Evolutionary conservation across 1,140 invertebrate genomes (phyloP), one percentile per base, ranked within the genome.

Genomic region (Hormaphis cornu): DNA sequence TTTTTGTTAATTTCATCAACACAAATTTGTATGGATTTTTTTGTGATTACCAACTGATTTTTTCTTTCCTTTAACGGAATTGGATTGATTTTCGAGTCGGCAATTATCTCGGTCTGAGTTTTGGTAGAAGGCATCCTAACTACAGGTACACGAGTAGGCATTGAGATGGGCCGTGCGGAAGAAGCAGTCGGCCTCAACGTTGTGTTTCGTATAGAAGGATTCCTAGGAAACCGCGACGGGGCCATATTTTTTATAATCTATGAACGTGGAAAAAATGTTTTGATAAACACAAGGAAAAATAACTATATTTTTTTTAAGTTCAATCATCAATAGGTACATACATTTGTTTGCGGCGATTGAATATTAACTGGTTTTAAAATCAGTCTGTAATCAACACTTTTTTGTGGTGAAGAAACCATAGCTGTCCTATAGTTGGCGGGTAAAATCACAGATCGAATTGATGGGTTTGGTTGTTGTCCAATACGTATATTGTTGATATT

Each of bases 361-460:
- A 50, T 24, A 48, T 66, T 66, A 42, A 66, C 61, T 35, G 44
- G 30, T 50, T 66, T 66, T 35, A 66, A 22, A 22, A 66, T 22
- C n/a, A 66, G 26, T 33, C 44, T 66, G 22, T 66, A 66, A 50
- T 66, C 61, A 14, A 35, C 24, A 33, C 59, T 28, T 48, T 7
- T 44, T 16, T 18, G 24, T 16, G 44, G 61, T 7, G 61, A 33
- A 9, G 61, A 50, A n/a, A 50, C 18, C 59, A 63, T 63, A 14
- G 61, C 5, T 46, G 42, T 6, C n/a, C 44, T 42, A 35, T 66
- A 66, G 12, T 35, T 35, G 30, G 44, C 7, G 16, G 61, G 61
- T 66, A 66, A 66, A 24, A 66, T 50, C 33, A 66, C 24, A 20
- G 61, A 50, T 50, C 44, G 26, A 48, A 66, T 35, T 26, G 40